Evolutionary conservation across 2,113 vertebrate species (phyloP).

Genomic region (Anoplopoma fimbria): DNA sequence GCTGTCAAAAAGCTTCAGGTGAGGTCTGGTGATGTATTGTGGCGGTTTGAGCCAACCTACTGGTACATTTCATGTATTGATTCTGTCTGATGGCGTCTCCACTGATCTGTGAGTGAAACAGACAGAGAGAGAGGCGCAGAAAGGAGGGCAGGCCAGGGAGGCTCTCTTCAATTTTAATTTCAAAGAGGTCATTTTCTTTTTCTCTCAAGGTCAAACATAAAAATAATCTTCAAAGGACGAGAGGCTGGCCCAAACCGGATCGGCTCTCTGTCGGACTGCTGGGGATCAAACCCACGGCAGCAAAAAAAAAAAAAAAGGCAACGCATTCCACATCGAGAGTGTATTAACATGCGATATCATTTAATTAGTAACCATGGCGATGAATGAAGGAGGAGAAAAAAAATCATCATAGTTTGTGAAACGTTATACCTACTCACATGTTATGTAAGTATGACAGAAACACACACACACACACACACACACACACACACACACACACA

Average conservation of each 20-base stretch:
- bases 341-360: conserved; percentile 45
- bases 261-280: conserved; percentile 16
- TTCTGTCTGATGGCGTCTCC: conserved; percentile 65
- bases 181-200: conserved; percentile 53
- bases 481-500: background rate
- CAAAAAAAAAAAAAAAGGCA: conserved; percentile 9
- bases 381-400: conserved; percentile 44
- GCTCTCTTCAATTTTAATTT: conserved; percentile 65
- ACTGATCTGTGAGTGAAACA: conserved; percentile 40
- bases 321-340: conserved; percentile 20
- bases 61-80: conserved; percentile 68
- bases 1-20: conserved; percentile 27
- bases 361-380: conserved; percentile 72
- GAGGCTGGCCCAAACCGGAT: conserved; percentile 8
- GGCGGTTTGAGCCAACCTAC: conserved; percentile 35
- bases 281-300: conserved; percentile 29
- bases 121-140: conserved; percentile 26
- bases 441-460: background rate
- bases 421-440: conserved; percentile 1
- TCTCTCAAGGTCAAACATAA: conserved; percentile 65
- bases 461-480: background rate
- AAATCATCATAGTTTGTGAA: conserved; percentile 14
- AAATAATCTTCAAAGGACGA: conserved; percentile 70
- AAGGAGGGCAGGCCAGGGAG: conserved; percentile 56
- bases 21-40: too few relatives aligned